A percentile compares a stretch with the other conserved stretches of the same genome.
These are phyloP conservation scores for Aromia moschata DNA, from an alignment of 2,888 invertebrate species.

Conservation along the genomic window DNA sequence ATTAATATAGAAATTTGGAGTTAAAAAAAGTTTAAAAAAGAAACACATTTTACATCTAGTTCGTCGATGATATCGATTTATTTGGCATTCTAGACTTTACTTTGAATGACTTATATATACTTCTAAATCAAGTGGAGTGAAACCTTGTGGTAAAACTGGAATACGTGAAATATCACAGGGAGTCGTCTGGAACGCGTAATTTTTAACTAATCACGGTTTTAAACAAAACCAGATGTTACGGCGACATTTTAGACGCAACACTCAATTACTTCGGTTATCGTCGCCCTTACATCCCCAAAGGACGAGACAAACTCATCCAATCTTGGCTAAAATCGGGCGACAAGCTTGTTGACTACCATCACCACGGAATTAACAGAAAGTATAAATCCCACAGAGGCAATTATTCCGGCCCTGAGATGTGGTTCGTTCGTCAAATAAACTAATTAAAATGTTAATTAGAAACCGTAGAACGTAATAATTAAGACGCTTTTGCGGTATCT, in stretches of 20 bases:
- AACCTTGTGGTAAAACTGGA: no score
- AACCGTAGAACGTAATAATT: constrained; percentile 3
- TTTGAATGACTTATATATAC: no score
- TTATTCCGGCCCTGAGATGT: neutral
- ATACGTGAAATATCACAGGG: no score
- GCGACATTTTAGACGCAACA: neutral
- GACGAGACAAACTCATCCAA: neutral
- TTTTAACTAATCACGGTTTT: constrained; percentile 3
- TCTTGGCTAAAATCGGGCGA: neutral
- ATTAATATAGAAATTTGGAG: no score
- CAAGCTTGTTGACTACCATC: neutral
- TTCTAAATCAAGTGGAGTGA: no score
- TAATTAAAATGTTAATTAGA: constrained; percentile 9
- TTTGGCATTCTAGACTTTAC: no score
- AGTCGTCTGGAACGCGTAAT: no score
- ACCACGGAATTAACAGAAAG: neutral
- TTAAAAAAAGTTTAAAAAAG: no score
- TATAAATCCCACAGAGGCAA: constrained; percentile 1
- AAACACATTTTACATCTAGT: no score
- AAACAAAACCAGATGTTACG: neutral
- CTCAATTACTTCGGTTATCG: neutral
- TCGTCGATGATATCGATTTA: no score
- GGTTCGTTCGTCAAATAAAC: neutral
- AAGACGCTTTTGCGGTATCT: neutral
- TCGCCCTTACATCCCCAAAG: neutral